phyloP scores from a whole-genome alignment of 2,113 vertebrate genomes.

The Cygnus atratus region DNA sequence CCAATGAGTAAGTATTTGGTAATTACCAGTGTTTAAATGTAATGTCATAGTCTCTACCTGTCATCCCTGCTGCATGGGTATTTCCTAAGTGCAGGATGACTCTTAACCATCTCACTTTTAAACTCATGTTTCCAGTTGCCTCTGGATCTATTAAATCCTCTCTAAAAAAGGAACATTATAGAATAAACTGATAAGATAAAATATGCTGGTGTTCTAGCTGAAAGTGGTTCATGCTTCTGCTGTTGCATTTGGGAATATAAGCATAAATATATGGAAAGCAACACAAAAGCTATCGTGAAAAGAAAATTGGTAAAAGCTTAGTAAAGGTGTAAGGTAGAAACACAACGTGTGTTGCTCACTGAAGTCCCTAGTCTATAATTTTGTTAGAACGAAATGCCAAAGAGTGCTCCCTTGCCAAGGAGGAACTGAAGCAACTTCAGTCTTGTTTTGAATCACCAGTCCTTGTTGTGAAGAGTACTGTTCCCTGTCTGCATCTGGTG shows the following conservation, averaged over 20 bases:
- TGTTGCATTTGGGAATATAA: background rate
- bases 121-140: background rate
- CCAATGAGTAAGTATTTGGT: slow-evolving; percentile 4
- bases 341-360: background rate
- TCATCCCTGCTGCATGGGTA: background rate
- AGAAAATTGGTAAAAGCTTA: background rate
- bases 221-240: background rate
- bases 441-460: background rate
- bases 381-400: background rate
- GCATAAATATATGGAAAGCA: background rate
- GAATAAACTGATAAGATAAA: background rate
- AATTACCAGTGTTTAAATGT: background rate
- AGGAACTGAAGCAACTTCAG: background rate
- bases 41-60: background rate
- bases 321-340: background rate
- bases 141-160: background rate
- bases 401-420: background rate
- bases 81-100: background rate
- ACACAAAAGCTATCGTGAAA: background rate
- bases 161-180: background rate
- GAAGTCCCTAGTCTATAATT: background rate
- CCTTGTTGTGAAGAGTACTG: background rate
- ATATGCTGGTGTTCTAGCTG: background rate
- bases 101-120: background rate
- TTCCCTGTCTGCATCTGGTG: background rate